A percentile compares a stretch with the other conserved stretches of the same genome.
phyloP scores from a whole-genome alignment of 2,113 vertebrate species.

The Polypterus bichir region DNA sequence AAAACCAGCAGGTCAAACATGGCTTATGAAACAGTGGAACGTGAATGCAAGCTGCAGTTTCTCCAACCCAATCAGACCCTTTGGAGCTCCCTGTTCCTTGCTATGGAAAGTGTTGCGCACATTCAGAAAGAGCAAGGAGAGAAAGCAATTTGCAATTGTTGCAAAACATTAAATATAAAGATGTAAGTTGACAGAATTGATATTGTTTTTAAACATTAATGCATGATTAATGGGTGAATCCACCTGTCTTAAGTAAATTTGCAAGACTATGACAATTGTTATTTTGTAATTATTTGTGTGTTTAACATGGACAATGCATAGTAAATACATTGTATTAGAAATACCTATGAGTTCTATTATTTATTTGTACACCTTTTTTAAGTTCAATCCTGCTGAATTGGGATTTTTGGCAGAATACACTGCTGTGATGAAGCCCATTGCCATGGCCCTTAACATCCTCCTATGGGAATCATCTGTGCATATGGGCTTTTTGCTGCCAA shows the following conservation, averaged over 20 bases:
- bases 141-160: conserved; percentile 10
- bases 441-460: conserved; percentile 4
- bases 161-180: background rate
- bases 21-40: conserved; percentile 12
- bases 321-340: background rate
- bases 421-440: conserved; percentile 12
- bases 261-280: no score
- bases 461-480: conserved; percentile 15
- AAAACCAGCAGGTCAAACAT: conserved; percentile 14
- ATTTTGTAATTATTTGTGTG: no score
- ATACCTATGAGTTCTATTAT: background rate
- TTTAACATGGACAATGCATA: no score
- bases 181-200: background rate
- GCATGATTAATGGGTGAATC: no score
- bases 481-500: conserved; percentile 18
- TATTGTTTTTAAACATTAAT: no score
- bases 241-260: no score
- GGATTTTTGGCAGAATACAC: conserved; percentile 5
- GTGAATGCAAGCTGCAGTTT: conserved; percentile 9
- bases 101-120: conserved; percentile 5
- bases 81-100: conserved; percentile 11
- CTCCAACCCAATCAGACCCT: conserved; percentile 12
- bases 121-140: conserved; percentile 11
- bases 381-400: conserved; percentile 10
- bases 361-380: background rate